Evolutionary conservation across 2,797 vertebrate species (phyloP).

Genomic region (Galagoides demidoff): DNA sequence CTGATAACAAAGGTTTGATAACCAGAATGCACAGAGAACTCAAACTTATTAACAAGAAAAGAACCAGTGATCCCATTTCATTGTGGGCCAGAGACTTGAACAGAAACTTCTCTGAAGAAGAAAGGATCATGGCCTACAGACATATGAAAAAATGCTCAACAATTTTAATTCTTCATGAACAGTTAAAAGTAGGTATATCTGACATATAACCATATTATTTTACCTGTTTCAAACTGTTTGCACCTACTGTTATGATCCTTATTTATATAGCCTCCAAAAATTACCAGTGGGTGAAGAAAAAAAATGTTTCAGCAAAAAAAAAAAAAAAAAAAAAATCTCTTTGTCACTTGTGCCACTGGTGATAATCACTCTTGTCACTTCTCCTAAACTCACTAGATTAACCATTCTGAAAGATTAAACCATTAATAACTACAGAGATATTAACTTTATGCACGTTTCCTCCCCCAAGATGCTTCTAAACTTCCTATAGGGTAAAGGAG

Average conservation of each 20-base stretch:
- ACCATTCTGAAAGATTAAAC: conserved; percentile 25
- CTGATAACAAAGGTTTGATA: no score
- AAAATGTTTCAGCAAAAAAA: not conserved
- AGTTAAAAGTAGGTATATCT: not conserved
- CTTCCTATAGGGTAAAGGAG: not conserved
- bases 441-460: not conserved
- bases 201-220: not conserved
- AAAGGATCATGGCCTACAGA: no score
- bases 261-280: not conserved
- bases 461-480: not conserved
- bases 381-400: not conserved
- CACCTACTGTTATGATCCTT: not conserved
- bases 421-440: not conserved
- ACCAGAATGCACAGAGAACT: no score
- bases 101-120: no score
- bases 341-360: not conserved
- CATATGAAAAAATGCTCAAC: no score
- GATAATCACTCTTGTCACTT: not conserved
- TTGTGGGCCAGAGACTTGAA: no score
- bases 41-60: no score
- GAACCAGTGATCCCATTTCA: no score
- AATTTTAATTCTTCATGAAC: not conserved
- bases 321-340: conserved; percentile 8
- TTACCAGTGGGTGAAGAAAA: not conserved
- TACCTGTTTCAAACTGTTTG: not conserved